Evolutionary conservation across 2,797 vertebrate species (phyloP).

Genomic region (Melopsittacus undulatus): DNA sequence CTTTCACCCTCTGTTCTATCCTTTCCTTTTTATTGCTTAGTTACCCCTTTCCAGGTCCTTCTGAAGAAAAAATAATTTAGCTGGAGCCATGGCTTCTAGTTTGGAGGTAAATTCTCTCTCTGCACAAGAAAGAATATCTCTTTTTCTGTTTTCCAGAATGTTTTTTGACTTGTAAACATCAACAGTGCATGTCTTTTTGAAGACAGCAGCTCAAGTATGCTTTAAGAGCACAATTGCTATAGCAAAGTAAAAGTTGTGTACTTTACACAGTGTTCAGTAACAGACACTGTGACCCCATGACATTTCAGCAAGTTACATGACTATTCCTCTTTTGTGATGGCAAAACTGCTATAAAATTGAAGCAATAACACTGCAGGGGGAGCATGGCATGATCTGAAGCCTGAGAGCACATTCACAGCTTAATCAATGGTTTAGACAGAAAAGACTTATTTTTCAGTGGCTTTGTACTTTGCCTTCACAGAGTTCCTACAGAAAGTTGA

Average conservation of each 20-base stretch:
- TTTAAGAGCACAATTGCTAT: not conserved
- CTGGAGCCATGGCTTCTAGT: not conserved
- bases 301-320: not conserved
- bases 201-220: not conserved
- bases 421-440: not conserved
- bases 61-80: accelerated
- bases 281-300: not conserved
- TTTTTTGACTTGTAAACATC: not conserved
- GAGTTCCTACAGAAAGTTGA: not conserved
- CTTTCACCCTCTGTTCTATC: not conserved
- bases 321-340: not conserved
- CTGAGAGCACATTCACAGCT: not conserved
- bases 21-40: not conserved
- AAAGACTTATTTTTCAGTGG: not conserved
- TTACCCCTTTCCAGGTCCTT: not conserved
- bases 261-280: not conserved
- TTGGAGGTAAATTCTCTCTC: not conserved
- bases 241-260: not conserved
- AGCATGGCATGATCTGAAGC: not conserved
- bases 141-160: not conserved
- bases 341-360: not conserved
- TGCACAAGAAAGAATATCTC: not conserved
- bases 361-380: not conserved
- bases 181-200: not conserved
- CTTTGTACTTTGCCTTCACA: not conserved